Evolutionary conservation across 2,113 vertebrate species (phyloP), one percentile per base, ranked within the genome.

Genomic region (Panurus biarmicus): DNA sequence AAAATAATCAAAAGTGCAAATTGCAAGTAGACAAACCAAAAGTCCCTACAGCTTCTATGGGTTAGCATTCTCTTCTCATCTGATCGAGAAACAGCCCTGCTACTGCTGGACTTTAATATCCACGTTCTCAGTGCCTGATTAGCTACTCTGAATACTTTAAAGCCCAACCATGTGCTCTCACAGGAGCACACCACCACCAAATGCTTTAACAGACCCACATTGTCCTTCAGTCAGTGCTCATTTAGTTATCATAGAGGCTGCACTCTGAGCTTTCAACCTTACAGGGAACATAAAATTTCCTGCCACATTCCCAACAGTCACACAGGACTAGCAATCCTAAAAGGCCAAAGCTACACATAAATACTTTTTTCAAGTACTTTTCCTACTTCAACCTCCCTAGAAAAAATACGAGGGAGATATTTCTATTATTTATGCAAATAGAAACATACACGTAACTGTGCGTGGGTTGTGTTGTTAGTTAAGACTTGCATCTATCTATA

Each of bases 111-210:
- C 72, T 94, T 95, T 64, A 93, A 70, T 67, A 93, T 42, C 67
- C 67, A 21, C 1, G 0, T 67, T 93, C 73, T 71, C 61, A 56
- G 54, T 29, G 70, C 81, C 80, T 0, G 18, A 85, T 94, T 94
- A 96, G 70, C 93, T 87, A 40, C 42, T 82, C 14, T 80, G 85
- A 96, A 79, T 66, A 54, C 70, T 85, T 82, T 70, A 94, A 89
- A 94, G 57, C 91, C 50, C 64, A 82, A 76, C 80, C 84, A 90
- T 35, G 77, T 62, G 87, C 83, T 94, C 81, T 81, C 93, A 31
- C 51, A 66, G 89, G 25, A 91, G 56, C 69, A 53, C 72, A 80
- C 29, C 67, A 89, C 25, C 64, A 89, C 31, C 35, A 90, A 90
- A 87, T 33, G 47, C 93, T 83, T 45, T 56, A 91, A 91, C 87